Evolutionary conservation across 2,797 vertebrate species (phyloP), one percentile per base, ranked within the genome.

Genomic region (Saxicola maurus): DNA sequence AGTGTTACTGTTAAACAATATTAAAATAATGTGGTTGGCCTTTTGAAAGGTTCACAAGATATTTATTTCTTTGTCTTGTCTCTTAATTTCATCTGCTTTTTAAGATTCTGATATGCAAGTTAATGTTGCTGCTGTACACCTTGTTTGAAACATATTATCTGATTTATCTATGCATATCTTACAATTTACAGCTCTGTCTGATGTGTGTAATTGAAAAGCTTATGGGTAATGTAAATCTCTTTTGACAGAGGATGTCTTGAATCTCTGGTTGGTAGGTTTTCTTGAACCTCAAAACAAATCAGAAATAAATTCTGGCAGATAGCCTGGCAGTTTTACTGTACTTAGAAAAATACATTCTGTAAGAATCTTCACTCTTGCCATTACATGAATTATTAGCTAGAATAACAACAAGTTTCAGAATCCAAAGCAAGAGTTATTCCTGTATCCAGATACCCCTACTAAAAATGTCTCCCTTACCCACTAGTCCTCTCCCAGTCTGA

Each of bases 1-100:
- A 96, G 95, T 97, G 95, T 96, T 96, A 94, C 92, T n/a, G 71
- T 96, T 96, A 96, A 97, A 93, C 95, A 96, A 62, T 95, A 96
- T 96, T 97, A 97, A 97, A 98, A 98, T 95, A 98, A 67, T 83
- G 82, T 75, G 75, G 60, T 92, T 96, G 95, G 92, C 86, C 95
- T 96, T 97, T 97, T 97, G 78, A 93, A 93, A 96, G 94, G 87
- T 94, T 93, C 87, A 57, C 30, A 17, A 80, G 87, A 77, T 92
- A 90, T 95, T 95, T 96, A 75, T 89, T 94, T 93, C 69, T 95
- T 94, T 91, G 72, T 67, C 52, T 83, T 49, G 60, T 83, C 73
- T 95, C 86, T 96, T 97, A 97, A 97, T 97, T 97, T 78, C 86
- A 42, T 89, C 91, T 87, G 62, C 71, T 82, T 94, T 95, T 94